Evolutionary conservation across 2,888 invertebrate genomes (phyloP).

Genomic region (Trachelus iudaicus): DNA sequence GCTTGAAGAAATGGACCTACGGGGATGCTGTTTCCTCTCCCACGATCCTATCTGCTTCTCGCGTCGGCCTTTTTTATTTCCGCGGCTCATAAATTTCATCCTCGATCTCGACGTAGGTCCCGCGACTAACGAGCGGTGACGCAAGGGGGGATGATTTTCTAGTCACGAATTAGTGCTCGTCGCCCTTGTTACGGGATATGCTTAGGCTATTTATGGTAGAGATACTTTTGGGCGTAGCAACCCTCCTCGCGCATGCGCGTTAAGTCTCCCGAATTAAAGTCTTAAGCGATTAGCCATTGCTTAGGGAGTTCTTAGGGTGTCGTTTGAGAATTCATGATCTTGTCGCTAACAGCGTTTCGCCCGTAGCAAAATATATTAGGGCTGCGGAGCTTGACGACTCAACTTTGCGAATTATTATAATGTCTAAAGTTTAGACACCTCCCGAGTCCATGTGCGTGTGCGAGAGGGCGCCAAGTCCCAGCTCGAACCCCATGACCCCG

Average conservation of each 20-base stretch:
- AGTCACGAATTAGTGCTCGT: neutral
- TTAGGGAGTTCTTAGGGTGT: neutral
- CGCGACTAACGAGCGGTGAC: neutral
- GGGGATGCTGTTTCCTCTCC: neutral
- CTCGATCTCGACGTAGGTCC: neutral
- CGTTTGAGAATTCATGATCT: neutral
- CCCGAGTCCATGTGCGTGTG: neutral
- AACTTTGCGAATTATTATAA: conserved; percentile 25
- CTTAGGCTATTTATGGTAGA: neutral
- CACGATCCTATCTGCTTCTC: neutral
- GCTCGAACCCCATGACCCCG: neutral
- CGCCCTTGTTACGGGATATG: neutral
- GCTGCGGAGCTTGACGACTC: conserved; percentile 25
- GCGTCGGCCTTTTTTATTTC: neutral
- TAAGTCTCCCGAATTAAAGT: neutral
- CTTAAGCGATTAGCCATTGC: neutral
- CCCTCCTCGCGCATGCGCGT: neutral
- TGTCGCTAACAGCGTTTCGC: neutral
- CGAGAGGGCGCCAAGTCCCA: neutral
- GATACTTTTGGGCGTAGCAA: neutral
- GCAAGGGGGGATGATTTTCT: neutral
- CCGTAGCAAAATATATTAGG: neutral
- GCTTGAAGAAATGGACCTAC: neutral
- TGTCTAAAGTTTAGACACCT: neutral
- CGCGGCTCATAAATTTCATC: neutral